Evolutionary conservation across 2,113 vertebrate species (phyloP).

Genomic region (Microtus ochrogaster): DNA sequence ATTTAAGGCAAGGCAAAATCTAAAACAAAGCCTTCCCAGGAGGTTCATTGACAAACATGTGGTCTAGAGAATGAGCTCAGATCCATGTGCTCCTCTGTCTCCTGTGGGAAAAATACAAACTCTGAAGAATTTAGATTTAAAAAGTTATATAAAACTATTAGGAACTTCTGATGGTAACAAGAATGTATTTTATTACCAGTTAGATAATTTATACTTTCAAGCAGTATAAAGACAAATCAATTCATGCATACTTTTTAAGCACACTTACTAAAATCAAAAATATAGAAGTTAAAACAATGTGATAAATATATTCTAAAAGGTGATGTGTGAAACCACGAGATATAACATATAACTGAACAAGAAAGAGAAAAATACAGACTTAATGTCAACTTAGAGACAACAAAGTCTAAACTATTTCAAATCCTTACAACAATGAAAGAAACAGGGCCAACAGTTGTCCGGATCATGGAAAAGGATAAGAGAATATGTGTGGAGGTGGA

Average conservation of each 20-base stretch:
- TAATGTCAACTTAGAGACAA: neutral
- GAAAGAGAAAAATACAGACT: neutral
- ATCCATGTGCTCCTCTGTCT: neutral
- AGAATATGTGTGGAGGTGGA: neutral
- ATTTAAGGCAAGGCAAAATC: neutral
- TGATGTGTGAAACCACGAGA: neutral
- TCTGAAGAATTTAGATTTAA: neutral
- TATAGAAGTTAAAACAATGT: neutral
- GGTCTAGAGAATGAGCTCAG: neutral
- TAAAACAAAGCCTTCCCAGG: neutral
- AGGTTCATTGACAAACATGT: neutral
- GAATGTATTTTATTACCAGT: neutral
- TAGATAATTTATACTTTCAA: neutral
- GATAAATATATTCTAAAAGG: neutral
- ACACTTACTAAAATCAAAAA: neutral
- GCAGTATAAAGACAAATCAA: neutral
- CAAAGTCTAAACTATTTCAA: neutral
- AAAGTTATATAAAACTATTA: neutral
- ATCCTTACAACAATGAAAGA: neutral
- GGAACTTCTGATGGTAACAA: neutral
- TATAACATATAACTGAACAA: neutral
- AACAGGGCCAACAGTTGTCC: neutral
- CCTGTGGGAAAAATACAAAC: neutral
- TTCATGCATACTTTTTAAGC: neutral
- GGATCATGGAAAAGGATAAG: neutral